phyloP scores from a whole-genome alignment of 2,888 invertebrate species.

The Caenorhabditis japonica region DNA sequence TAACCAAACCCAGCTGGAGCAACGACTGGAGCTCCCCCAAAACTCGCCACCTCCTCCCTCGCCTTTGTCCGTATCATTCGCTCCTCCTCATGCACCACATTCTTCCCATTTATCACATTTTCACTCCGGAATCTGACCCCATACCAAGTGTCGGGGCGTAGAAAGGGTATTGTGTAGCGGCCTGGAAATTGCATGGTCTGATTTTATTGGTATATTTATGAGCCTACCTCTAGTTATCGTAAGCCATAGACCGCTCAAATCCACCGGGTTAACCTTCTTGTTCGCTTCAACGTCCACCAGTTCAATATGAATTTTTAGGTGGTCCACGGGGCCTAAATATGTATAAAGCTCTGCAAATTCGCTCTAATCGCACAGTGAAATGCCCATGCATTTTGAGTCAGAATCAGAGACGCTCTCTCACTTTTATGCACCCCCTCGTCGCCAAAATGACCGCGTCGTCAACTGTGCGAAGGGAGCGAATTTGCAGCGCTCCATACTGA shows the following conservation, averaged over 20 bases:
- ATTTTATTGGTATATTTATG: not conserved
- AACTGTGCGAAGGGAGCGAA: too few species aligned
- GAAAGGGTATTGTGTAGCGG: conserved; percentile 74
- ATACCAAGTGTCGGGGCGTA: conserved; percentile 73
- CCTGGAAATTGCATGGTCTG: conserved; percentile 55
- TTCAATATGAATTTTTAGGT: conserved; percentile 65
- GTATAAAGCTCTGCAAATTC: too few species aligned
- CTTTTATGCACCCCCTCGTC: too few species aligned
- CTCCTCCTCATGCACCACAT: conserved; percentile 54
- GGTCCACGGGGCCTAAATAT: conserved; percentile 59
- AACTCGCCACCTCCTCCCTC: conserved; percentile 20
- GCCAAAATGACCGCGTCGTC: too few species aligned
- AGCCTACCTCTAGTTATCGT: conserved; percentile 69
- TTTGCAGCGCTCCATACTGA: too few species aligned
- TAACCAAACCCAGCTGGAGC: too few species aligned
- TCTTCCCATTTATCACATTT: conserved; percentile 44
- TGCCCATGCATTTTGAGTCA: too few species aligned
- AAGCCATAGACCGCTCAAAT: conserved; percentile 70
- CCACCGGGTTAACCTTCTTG: conserved; percentile 67
- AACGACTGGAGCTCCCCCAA: too few species aligned
- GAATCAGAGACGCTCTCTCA: too few species aligned
- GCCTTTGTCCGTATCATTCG: conserved; percentile 48
- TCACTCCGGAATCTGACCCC: conserved; percentile 66
- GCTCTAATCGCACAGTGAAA: too few species aligned
- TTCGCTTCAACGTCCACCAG: conserved; percentile 71